Conservation (phyloP, 2,888 invertebrate genomes). For the Didymodactylos carnosus region DNA sequence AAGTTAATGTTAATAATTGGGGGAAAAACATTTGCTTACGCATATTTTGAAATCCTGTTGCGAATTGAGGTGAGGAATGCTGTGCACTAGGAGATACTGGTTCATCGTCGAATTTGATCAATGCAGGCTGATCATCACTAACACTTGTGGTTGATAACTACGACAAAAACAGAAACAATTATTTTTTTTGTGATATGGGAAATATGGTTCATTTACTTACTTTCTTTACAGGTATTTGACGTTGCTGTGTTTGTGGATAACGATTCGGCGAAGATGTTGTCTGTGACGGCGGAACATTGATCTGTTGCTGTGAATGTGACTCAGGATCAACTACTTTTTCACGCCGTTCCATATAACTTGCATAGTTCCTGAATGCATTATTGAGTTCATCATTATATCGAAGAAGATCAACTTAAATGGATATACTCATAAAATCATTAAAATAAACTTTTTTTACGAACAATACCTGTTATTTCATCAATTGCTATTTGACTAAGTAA, state of each 20-base stretch:
- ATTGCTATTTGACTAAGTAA: constrained; percentile 67
- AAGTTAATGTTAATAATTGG: not conserved
- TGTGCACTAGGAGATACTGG: not conserved
- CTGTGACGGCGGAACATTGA: not conserved
- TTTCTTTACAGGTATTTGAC: not conserved
- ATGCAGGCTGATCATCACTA: not conserved
- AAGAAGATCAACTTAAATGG: constrained; percentile 58
- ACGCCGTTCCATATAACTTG: constrained; percentile 20
- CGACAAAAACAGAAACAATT: no score
- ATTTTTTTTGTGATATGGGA: no score
- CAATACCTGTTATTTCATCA: constrained; percentile 33
- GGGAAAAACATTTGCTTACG: not conserved
- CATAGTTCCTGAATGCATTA: constrained; percentile 65
- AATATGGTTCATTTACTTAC: no score
- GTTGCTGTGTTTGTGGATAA: no score
- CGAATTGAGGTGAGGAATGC: no score
- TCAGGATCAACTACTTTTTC: not conserved
- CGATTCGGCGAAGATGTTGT: not conserved
- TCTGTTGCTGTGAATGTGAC: not conserved
- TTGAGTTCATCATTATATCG: constrained; percentile 85
- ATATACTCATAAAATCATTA: constrained; percentile 37
- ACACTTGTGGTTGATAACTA: not conserved
- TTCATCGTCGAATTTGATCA: not conserved
- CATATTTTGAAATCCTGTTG: not conserved
- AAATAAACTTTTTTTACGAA: not conserved